Evolutionary conservation across 1,140 invertebrate species (phyloP).

Genomic region (fruit fly (Drosophila melanogaster)): Release_6_plus_ISO1_MT NT_033779.5:15878501-15879000

Average conservation of each 20-base stretch:
- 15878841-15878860: conserved; percentile 93
- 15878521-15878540: conserved; percentile 90
- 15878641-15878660: conserved; percentile 92
- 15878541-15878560: conserved; percentile 91
- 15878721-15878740: conserved; percentile 96
- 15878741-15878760: conserved; percentile 91
- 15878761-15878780: conserved; percentile 93
- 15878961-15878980: conserved; percentile 92
- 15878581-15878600: conserved; percentile 88
- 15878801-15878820: conserved; percentile 91
- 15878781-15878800: conserved; percentile 89
- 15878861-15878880: conserved; percentile 91
- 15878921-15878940: conserved; percentile 86
- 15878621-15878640: conserved; percentile 94
- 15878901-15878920: conserved; percentile 91
- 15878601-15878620: conserved; percentile 90
- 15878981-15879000: conserved; percentile 95
- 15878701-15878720: conserved; percentile 90
- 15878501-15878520: conserved; percentile 85
- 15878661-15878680: conserved; percentile 85
- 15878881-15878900: conserved; percentile 94
- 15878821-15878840: conserved; percentile 94
- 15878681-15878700: too few relatives aligned
- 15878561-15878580: conserved; percentile 86
- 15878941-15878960: conserved; percentile 86